Conservation (phyloP, 2,113 vertebrate genomes). For the Menura novaehollandiae region DNA sequence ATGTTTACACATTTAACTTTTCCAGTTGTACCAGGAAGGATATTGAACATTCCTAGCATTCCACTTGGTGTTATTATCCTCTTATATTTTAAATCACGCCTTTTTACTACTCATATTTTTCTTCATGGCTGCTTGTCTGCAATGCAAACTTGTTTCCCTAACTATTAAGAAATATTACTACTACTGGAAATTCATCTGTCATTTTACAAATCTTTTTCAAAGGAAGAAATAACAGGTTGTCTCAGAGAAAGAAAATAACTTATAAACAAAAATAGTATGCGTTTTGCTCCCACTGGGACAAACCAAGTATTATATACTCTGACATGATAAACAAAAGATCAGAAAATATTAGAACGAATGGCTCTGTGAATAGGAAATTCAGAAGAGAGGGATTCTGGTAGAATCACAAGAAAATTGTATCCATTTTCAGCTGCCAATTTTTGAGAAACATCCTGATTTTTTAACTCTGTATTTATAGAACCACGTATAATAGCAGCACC, state of each 20-base stretch:
- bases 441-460: not conserved
- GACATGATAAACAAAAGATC: conserved; percentile 71
- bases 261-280: not conserved
- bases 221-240: conserved; percentile 70
- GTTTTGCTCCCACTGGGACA: conserved; percentile 50
- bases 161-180: conserved; percentile 58
- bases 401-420: conserved; percentile 48
- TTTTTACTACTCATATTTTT: conserved; percentile 50
- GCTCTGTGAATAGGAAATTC: conserved; percentile 49
- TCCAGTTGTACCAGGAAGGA: not conserved
- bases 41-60: not conserved
- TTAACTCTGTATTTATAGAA: not conserved
- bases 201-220: conserved; percentile 62
- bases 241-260: conserved; percentile 35
- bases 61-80: not conserved
- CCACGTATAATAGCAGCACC: not conserved
- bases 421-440: conserved; percentile 29
- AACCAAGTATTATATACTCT: conserved; percentile 65
- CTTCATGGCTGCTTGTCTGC: conserved; percentile 20
- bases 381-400: conserved; percentile 47
- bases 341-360: conserved; percentile 68
- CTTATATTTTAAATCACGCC: conserved; percentile 52
- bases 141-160: conserved; percentile 7
- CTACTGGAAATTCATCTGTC: conserved; percentile 67
- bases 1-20: not conserved